Base-by-base conservation (phyloP, 2,113 vertebrate genomes). In the rat (Rattus norvegicus) region DNA sequence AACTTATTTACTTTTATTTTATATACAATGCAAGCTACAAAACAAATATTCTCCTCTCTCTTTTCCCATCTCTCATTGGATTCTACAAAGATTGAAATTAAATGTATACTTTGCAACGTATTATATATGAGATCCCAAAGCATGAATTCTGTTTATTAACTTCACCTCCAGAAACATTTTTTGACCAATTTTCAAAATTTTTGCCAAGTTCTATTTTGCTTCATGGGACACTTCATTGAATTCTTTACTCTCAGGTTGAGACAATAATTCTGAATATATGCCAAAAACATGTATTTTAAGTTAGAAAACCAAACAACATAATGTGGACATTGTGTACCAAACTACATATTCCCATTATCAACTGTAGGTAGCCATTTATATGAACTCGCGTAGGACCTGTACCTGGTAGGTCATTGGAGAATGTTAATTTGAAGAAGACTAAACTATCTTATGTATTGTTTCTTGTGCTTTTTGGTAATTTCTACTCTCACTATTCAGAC, bases 1-100 rank as follows among this genome's bases (percentile, higher is more conserved):
- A 72, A 20, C 54, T 59, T 69, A 61, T 59, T 92, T 75, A 80
- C 87, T 94, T 96, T 92, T 86, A 92, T 49, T 20, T 86, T 88
- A 52, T 54, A 85, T n/a, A 70, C 30, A 75, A 56, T 43, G 17
- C 26, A 96, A 83, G 86, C 47, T 24, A 86, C 5, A 90, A 59
- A 89, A 63, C 0, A 36, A 19, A 49, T 75, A 73, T 13, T 26
- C 13, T 70, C 24, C 6, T 88, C 14, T 17, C 7, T 36, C 36
- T 26, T 19, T 36, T 8, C 10, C 36, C 33, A 76, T n/a, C 1
- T 70, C 24, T 36, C 20, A 36, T 33, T 30, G 36, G 9, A 49
- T 61, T 54, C 59, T 61, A 54, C 11, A 28, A 90, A 84, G 1
- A 19, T 84, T 93, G 19, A 93, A 83, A 87, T 88, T 65, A 59